These are phyloP conservation scores for Nomada goodeniana DNA, from an alignment of 2,888 invertebrate species.

Conservation along the genomic window DNA sequence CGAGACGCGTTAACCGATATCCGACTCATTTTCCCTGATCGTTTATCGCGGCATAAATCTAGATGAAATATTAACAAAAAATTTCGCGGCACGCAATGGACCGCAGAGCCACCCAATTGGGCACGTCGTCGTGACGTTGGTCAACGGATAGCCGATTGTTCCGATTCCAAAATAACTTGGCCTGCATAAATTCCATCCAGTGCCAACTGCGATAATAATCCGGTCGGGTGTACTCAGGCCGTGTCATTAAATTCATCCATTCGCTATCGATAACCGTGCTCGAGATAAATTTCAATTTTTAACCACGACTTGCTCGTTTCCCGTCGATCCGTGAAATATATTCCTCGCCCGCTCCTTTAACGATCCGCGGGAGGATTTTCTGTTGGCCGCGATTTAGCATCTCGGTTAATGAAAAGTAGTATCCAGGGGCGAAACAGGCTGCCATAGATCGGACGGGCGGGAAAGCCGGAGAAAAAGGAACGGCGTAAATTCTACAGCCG, in stretches of 20 bases:
- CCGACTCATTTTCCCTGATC: background rate
- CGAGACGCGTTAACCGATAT: background rate
- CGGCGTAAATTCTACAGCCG: slow-evolving; percentile 47
- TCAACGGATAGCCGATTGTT: slow-evolving; percentile 24
- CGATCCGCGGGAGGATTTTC: background rate
- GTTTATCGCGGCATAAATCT: slow-evolving; percentile 2
- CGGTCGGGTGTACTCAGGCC: slow-evolving; percentile 25
- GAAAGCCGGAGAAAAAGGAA: slow-evolving; percentile 21
- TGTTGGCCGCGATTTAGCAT: slow-evolving; percentile 6
- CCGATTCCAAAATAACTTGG: slow-evolving; percentile 44
- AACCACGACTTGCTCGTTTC: background rate
- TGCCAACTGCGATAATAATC: slow-evolving; percentile 51
- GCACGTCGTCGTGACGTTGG: slow-evolving; percentile 7
- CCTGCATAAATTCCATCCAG: slow-evolving; percentile 36
- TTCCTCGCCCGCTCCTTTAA: background rate
- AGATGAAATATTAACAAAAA: background rate
- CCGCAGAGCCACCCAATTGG: background rate
- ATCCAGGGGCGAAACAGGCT: slow-evolving; percentile 19
- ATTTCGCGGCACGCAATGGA: background rate
- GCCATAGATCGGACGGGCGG: background rate
- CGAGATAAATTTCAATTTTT: slow-evolving; percentile 25
- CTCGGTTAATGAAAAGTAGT: slow-evolving; percentile 33
- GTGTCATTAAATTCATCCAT: slow-evolving; percentile 62
- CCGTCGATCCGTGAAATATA: background rate
- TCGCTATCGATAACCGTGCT: slow-evolving; percentile 37